Evolutionary conservation across 2,797 vertebrate genomes (phyloP), one percentile per base, ranked within the genome.

Genomic region (Pangasius sanitwongsei): DNA sequence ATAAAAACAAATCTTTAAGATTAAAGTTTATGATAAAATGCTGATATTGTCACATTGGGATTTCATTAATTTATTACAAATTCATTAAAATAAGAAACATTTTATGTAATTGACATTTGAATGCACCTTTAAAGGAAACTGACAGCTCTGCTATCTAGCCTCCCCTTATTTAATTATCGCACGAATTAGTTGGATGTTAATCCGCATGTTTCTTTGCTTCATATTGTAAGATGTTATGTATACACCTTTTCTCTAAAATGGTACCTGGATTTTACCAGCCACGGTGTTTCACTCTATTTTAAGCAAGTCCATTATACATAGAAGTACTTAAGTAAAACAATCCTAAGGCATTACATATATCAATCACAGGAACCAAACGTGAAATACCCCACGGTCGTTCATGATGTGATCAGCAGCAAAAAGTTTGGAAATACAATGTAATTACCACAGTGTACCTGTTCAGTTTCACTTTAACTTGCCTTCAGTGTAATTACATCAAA

Each of bases 381-480:
- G 16, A 78, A 78, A 78, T 31, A 78, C 15, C 75, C n/a, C 50
- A 31, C 48, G 28, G 75, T 53, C 7, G 28, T 41, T 23, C 70
- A 12, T 74, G 70, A 74, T 74, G 37, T 53, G 75, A 78, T 53
- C 28, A 53, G 37, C 28, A 16, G 25, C 75, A 78, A 8, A 34
- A 82, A 61, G 53, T 82, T 82, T 82, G 8, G 31, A 41, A 61
- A 31, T 53, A 13, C 31, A 59, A 23, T 5, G 1, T 37, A 61
- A 37, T 82, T 61, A 82, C 11, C 18, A 13, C 20, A 25, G 18
- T 25, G 34, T 41, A 28, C 80, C 34, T 82, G 57, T 63, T 78
- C 48, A 31, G 6, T 31, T 78, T 78, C 75, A 55, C n/a, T 78
- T 78, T 53, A 78, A 82, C 80, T 41, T 28, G 34, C 80, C 57